phyloP scores from a whole-genome alignment of 2,888 invertebrate genomes.

The Drepanosiphum platanoidis region DNA sequence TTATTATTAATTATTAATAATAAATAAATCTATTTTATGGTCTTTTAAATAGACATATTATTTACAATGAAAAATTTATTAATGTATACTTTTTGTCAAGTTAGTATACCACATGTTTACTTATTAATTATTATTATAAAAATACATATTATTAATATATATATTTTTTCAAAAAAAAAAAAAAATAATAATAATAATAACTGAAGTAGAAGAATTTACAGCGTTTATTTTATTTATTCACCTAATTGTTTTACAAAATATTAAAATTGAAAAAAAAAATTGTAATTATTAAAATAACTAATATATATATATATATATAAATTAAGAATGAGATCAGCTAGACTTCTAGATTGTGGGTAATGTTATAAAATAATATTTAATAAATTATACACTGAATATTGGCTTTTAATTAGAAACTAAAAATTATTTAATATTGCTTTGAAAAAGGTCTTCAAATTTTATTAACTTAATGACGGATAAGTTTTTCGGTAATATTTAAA shows the following conservation, averaged over 20 bases:
- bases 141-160: constrained; percentile 59
- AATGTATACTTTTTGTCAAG: constrained; percentile 56
- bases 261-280: too few species aligned
- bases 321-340: not conserved
- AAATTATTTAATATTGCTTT: too few species aligned
- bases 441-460: too few species aligned
- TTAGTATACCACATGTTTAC: constrained; percentile 58
- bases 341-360: not conserved
- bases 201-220: not conserved
- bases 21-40: constrained; percentile 33
- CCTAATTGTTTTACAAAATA: not conserved
- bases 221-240: not conserved
- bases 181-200: too few species aligned
- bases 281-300: too few species aligned
- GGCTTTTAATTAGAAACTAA: too few species aligned
- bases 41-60: constrained; percentile 36
- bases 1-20: constrained; percentile 48
- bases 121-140: constrained; percentile 59
- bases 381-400: too few species aligned
- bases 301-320: too few species aligned
- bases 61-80: constrained; percentile 32
- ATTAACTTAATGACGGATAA: too few species aligned
- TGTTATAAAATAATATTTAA: too few species aligned
- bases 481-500: too few species aligned
- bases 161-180: constrained; percentile 57